Conservation (phyloP, 2,113 vertebrate genomes). For the Sphyrna mokarran region DNA sequence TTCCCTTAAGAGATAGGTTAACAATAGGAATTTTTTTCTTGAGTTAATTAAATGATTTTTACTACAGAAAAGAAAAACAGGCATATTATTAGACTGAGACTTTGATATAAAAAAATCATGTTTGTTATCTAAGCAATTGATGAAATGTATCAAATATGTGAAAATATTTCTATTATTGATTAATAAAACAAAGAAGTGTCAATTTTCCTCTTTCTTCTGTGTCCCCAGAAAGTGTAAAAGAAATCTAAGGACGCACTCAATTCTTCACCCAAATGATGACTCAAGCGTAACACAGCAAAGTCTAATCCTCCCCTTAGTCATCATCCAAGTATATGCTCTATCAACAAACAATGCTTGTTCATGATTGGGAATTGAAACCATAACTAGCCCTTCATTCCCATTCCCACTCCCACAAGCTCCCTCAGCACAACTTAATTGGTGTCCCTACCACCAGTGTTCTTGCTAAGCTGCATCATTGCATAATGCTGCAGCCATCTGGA, state of each 20-base stretch:
- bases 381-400: neutral
- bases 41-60: slow-evolving; percentile 30
- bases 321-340: neutral
- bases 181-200: neutral
- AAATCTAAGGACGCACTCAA: neutral
- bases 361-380: neutral
- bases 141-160: neutral
- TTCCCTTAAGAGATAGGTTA: slow-evolving; percentile 27
- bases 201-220: neutral
- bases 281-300: neutral
- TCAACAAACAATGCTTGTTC: neutral
- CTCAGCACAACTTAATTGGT: neutral
- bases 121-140: neutral
- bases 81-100: neutral
- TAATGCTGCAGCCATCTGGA: neutral
- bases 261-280: neutral
- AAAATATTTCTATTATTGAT: slow-evolving; percentile 12
- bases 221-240: neutral
- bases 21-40: slow-evolving; percentile 11
- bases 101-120: neutral
- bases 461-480: neutral
- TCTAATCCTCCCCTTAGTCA: neutral
- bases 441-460: neutral
- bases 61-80: neutral
- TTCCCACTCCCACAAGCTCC: neutral